Evolutionary conservation across 1,140 invertebrate genomes (phyloP), one percentile per base, ranked within the genome.

Genomic region (Aphis gossypii): DNA sequence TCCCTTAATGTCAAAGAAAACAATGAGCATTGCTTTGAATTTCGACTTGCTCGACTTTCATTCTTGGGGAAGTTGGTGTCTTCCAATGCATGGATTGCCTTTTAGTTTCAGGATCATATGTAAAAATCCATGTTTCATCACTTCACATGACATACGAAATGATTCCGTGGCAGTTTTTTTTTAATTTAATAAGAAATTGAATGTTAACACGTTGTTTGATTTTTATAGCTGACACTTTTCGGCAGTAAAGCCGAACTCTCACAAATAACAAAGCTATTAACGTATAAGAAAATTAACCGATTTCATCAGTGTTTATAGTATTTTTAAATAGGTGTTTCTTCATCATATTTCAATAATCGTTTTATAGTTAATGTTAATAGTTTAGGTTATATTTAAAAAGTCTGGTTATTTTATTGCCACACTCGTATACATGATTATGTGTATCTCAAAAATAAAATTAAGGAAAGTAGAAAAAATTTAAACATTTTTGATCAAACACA

Each of bases 11-110:
- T 95, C 93, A 54, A 94, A 94, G 90, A 95, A 94, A 91, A 94
- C 91, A 86, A 94, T 94, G 68, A 95, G 82, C 93, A 95, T 94
- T 18, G 94, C 94, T 93, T 95, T 94, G 93, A 94, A 83, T 94
- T 94, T 94, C 54, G 94, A 94, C 82, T 94, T 94, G 20, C 1
- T 83, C 92, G 93, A n/a, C n/a, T n/a, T 94, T 92, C 93, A 46
- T 86, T 86, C 41, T 86, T 30, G 41, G 41, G 23, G 38, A 44
- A 86, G 20, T 84, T 41, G 83, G 83, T 84, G 83, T 30, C 25
- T 44, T 89, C n/a, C 14, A 89, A 51, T n/a, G 44, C 44, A 48
- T 87, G 2, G 44, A 44, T 44, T 44, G 44, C 44, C 44, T 44
- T 44, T 44, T 44, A 44, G 44, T 44, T 44, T 48, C 86, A n/a